A percentile compares a stretch with the other conserved stretches of the same genome.
Evolutionary conservation across 2,888 invertebrate species (phyloP).

Genomic region (Operophtera brumata): DNA sequence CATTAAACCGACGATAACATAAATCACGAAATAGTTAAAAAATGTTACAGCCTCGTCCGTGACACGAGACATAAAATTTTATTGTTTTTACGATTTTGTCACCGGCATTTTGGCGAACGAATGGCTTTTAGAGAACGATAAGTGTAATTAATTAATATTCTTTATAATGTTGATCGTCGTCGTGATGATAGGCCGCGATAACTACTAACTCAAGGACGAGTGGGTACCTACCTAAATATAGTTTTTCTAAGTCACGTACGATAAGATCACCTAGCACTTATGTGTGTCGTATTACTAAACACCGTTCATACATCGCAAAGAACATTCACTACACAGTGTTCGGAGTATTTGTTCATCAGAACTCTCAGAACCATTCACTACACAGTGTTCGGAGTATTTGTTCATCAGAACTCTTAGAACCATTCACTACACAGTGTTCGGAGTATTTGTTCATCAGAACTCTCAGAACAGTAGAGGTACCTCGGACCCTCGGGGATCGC

Average conservation of each 20-base stretch:
- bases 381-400: too few species aligned
- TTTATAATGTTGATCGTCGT: not conserved
- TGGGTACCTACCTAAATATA: not conserved
- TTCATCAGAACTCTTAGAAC: too few species aligned
- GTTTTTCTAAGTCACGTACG: not conserved
- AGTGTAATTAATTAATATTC: constrained; percentile 35
- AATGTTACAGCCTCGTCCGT: constrained; percentile 51
- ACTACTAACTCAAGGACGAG: constrained; percentile 8
- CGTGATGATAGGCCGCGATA: constrained; percentile 7
- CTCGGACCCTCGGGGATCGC: too few species aligned
- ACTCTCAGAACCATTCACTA: too few species aligned
- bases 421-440: too few species aligned
- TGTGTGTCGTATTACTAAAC: too few species aligned
- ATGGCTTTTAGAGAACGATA: constrained; percentile 47
- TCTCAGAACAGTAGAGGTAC: too few species aligned
- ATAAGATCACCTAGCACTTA: not conserved
- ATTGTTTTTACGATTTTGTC: constrained; percentile 58
- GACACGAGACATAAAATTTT: constrained; percentile 54
- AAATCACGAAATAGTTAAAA: constrained; percentile 59
- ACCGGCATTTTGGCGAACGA: constrained; percentile 55
- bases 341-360: too few species aligned
- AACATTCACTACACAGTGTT: too few species aligned
- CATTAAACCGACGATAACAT: constrained; percentile 55
- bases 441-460: too few species aligned
- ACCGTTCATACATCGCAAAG: too few species aligned